phyloP scores from a whole-genome alignment of 92 coral and sea anemone genomes.

The Galaxea fascicularis region DNA sequence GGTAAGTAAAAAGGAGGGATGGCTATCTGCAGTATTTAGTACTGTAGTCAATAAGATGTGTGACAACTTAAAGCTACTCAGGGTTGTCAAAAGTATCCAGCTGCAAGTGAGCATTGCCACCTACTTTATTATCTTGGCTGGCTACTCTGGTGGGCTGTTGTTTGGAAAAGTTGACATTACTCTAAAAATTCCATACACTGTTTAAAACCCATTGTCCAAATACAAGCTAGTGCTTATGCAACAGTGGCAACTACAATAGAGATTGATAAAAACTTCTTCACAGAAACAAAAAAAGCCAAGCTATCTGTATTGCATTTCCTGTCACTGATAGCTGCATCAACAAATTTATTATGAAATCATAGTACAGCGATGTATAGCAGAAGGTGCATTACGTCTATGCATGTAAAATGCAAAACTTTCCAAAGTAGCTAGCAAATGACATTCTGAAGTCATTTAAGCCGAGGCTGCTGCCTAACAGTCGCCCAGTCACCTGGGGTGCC shows the following conservation, averaged over 20 bases:
- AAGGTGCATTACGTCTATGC: background rate
- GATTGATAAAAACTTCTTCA: slow-evolving; percentile 1
- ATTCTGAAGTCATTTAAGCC: background rate
- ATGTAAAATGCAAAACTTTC: background rate
- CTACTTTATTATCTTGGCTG: background rate
- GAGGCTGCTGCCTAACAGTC: background rate
- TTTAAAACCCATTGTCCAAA: background rate
- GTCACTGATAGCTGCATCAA: background rate
- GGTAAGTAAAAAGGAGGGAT: slow-evolving; percentile 1
- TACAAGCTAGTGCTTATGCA: background rate
- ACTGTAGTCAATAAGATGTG: too few species aligned
- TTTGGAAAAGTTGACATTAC: background rate
- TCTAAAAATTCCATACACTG: slow-evolving; percentile 16
- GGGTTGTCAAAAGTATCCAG: too few species aligned
- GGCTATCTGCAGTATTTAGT: background rate
- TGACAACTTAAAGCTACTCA: too few species aligned
- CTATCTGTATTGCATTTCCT: slow-evolving; percentile 1
- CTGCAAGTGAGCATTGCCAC: too few species aligned
- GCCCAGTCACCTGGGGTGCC: slow-evolving; percentile 6
- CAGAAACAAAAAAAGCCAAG: slow-evolving; percentile 3
- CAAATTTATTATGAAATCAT: too few species aligned
- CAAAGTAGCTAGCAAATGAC: background rate
- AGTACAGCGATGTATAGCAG: background rate
- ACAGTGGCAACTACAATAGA: slow-evolving; percentile 11
- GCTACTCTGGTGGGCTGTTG: background rate